Conservation (phyloP, 2,113 vertebrate species). For the Plestiodon gilberti region DNA sequence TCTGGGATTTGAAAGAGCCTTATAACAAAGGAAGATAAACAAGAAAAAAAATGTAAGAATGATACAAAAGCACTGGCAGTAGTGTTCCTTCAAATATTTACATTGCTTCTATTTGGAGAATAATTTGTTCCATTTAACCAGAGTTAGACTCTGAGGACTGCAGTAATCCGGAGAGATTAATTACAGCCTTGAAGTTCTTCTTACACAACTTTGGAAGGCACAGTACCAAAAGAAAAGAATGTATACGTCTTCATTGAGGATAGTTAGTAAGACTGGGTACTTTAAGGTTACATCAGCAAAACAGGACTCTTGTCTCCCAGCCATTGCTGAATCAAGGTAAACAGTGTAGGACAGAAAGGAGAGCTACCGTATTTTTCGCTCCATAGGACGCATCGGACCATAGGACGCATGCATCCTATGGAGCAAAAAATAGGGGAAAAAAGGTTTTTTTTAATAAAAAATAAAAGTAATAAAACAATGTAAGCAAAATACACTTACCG, state of each 20-base stretch:
- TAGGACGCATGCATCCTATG: too few species aligned
- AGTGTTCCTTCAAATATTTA: conserved; percentile 65
- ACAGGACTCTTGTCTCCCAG: not conserved
- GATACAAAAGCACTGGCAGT: conserved; percentile 35
- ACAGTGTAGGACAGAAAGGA: not conserved
- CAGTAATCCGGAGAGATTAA: conserved; percentile 70
- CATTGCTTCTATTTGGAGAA: conserved; percentile 61
- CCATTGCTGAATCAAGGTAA: not conserved
- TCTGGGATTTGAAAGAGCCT: conserved; percentile 42
- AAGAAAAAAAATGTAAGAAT: conserved; percentile 49
- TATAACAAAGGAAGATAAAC: conserved; percentile 52
- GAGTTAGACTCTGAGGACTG: conserved; percentile 60
- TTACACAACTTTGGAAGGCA: conserved; percentile 40
- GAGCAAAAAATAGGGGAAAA: too few species aligned
- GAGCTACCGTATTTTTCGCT: too few species aligned
- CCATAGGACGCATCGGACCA: too few species aligned
- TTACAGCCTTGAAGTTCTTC: conserved; percentile 57
- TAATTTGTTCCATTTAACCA: conserved; percentile 69
- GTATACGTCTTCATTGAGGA: accelerated
- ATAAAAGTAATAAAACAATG: too few species aligned
- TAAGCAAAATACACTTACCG: too few species aligned
- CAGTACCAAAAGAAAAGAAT: conserved; percentile 12
- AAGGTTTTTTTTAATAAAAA: too few species aligned
- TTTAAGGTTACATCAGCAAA: not conserved
- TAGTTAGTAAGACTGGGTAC: not conserved